phyloP scores from a whole-genome alignment of 1,140 invertebrate genomes.

The Anagrus nilaparvatae region DNA sequence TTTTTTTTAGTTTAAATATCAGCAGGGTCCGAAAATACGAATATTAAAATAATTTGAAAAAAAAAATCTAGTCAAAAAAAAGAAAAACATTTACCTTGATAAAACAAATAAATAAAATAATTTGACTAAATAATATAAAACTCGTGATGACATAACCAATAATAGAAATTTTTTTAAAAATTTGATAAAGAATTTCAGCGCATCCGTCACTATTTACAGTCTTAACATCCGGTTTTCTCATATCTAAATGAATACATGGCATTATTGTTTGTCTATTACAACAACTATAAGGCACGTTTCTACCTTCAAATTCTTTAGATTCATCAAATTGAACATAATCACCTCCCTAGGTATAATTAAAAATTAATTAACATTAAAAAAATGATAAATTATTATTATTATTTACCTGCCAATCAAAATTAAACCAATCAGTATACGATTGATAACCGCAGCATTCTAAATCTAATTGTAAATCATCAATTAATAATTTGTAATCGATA shows the following conservation, averaged over 20 bases:
- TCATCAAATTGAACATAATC: slow-evolving; percentile 23
- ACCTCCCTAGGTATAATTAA: slow-evolving; percentile 14
- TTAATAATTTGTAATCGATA: slow-evolving; percentile 23
- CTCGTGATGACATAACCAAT: slow-evolving; percentile 29
- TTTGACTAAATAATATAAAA: slow-evolving; percentile 25
- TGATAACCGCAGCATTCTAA: slow-evolving; percentile 32
- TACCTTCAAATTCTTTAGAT: slow-evolving; percentile 13
- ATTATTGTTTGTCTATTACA: slow-evolving; percentile 22
- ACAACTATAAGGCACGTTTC: slow-evolving; percentile 32
- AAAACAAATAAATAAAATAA: slow-evolving; percentile 24
- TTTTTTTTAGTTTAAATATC: too few relatives aligned
- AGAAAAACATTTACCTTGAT: slow-evolving; percentile 21
- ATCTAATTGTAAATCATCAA: slow-evolving; percentile 32
- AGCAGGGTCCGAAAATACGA: too few relatives aligned
- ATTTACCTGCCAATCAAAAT: slow-evolving; percentile 31
- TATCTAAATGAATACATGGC: slow-evolving; percentile 26
- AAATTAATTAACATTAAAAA: not conserved
- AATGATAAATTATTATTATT: not conserved
- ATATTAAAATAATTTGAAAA: not conserved
- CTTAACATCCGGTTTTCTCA: slow-evolving; percentile 19
- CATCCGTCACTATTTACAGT: slow-evolving; percentile 33
- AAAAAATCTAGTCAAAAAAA: not conserved
- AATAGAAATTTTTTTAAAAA: slow-evolving; percentile 27
- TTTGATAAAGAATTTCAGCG: slow-evolving; percentile 21
- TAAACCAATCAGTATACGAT: slow-evolving; percentile 32